Conservation (phyloP, 2,797 vertebrate genomes). For the Sparidentex hasta region DNA sequence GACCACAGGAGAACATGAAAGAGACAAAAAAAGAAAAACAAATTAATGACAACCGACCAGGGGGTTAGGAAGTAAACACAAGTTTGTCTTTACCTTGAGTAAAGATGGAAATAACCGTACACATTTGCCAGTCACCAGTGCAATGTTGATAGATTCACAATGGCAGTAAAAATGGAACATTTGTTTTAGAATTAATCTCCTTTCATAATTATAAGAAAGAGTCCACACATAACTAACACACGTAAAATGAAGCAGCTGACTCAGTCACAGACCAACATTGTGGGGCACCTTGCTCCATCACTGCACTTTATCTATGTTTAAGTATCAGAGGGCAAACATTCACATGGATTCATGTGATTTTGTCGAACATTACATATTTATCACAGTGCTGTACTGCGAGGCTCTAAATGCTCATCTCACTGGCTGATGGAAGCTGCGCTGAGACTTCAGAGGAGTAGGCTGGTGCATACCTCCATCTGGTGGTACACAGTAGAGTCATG, state of each 20-base stretch:
- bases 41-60: slow-evolving; percentile 5
- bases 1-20: slow-evolving; percentile 35
- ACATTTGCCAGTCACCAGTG: too few relatives aligned
- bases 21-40: slow-evolving; percentile 9
- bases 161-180: not conserved
- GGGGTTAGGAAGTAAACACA: not conserved
- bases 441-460: not conserved
- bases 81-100: not conserved
- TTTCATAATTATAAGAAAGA: not conserved
- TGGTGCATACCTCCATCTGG: slow-evolving; percentile 60
- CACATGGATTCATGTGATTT: not conserved
- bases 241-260: not conserved
- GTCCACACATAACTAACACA: not conserved
- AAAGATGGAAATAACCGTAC: not conserved
- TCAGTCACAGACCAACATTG: not conserved
- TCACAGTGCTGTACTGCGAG: not conserved
- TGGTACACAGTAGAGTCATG: slow-evolving; percentile 30
- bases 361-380: not conserved
- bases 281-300: not conserved
- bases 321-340: not conserved
- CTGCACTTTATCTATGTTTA: not conserved
- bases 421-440: not conserved
- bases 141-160: not conserved
- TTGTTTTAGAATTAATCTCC: too few relatives aligned
- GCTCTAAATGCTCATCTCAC: too few relatives aligned